Conservation (phyloP, 1,140 invertebrate genomes). For the Dinothrombium tinctorium region DNA sequence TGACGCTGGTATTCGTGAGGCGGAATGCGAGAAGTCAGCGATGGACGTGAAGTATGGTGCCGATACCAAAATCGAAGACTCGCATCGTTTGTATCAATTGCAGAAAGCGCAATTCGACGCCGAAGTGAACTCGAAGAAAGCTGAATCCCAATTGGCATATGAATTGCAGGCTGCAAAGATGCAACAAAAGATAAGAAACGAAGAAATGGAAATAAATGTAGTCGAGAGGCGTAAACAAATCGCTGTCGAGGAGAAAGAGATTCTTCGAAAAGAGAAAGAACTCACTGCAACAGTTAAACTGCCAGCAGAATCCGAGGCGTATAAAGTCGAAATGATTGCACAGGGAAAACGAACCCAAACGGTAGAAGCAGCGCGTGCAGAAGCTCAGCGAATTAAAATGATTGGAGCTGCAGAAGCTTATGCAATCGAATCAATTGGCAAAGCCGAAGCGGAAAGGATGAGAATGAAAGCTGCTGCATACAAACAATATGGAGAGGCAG, state of each 20-base stretch:
- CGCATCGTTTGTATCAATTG: constrained; percentile 65
- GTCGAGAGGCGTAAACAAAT: constrained; percentile 88
- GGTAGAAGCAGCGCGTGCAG: constrained; percentile 63
- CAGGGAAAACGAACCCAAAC: constrained; percentile 49
- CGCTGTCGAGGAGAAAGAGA: constrained; percentile 74
- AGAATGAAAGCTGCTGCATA: constrained; percentile 26
- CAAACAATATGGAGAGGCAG: constrained; percentile 27
- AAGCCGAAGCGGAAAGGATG: constrained; percentile 28
- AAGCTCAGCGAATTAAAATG: constrained; percentile 68
- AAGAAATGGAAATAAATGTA: constrained; percentile 89
- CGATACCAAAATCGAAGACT: constrained; percentile 87
- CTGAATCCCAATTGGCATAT: constrained; percentile 81
- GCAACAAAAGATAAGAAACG: constrained; percentile 73
- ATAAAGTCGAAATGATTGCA: constrained; percentile 64
- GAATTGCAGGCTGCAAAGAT: constrained; percentile 88
- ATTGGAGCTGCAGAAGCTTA: constrained; percentile 71
- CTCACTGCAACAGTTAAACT: constrained; percentile 66
- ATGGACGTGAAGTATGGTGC: constrained; percentile 92
- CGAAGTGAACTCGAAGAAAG: constrained; percentile 81
- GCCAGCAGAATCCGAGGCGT: constrained; percentile 80
- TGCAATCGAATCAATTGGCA: constrained; percentile 36
- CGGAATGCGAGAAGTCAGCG: constrained; percentile 81
- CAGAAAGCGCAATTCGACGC: constrained; percentile 89
- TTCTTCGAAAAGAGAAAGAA: constrained; percentile 35
- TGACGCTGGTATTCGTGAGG: constrained; percentile 55